Evolutionary conservation across 2,113 vertebrate genomes (phyloP), one percentile per base, ranked within the genome.

Genomic region (Atrichornis clamosus): DNA sequence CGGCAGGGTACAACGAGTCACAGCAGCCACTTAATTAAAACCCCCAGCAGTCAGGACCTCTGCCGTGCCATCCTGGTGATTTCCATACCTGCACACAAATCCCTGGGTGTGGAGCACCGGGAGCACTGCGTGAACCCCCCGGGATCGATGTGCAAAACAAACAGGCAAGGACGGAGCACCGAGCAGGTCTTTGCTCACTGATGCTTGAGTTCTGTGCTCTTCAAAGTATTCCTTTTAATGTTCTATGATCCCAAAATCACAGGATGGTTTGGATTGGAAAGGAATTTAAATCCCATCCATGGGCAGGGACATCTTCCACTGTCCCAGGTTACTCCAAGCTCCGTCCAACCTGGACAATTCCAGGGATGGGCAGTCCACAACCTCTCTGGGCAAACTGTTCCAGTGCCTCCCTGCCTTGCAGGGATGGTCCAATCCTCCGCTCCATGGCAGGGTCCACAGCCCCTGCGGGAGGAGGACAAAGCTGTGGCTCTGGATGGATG

Each of bases 311-410:
- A 53, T 16, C 53, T 53, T 7, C 33, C 62, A 22, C 39, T 18
- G 0, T 46, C 30, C 62, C 87, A 83, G 39, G 53, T 0, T n/a
- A 20, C n/a, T 89, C 47, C 20, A 35, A 70, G 49, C 24, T 56
- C 75, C 1, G 0, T 39, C 30, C 69, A 53, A 0, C 9, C 20
- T 21, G 20, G n/a, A 5, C 62, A 68, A n/a, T 76, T 1, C n/a
- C 62, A 68, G 55, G 9, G 30, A n/a, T 68, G n/a, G 24, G 21
- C 13, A 30, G 4, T 16, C 69, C 30, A 53, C 30, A 56, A 2
- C 18, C 7, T 35, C n/a, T 32, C 55, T 69, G 35, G 22, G 32
- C 18, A 47, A 55, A 19, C 35, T 37, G 5, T 39, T 67, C 44
- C 60, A 65, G 52, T 6, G 22, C 12, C 22, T 52, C 12, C 33